Conservation (phyloP, 2,113 vertebrate species). For the Notarius lentiginosus region DNA sequence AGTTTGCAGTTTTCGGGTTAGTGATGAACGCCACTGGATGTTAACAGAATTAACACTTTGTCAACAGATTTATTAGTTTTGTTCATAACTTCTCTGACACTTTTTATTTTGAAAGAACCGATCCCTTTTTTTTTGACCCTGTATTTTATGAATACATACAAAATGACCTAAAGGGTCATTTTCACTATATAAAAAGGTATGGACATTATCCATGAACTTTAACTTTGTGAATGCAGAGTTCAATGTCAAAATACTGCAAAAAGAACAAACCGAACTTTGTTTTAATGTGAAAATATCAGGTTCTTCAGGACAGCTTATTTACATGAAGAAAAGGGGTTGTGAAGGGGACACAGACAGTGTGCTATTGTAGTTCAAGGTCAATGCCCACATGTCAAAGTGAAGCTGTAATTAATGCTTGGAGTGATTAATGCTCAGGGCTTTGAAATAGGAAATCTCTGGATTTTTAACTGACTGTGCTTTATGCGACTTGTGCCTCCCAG, state of each 20-base stretch:
- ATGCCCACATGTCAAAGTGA: constrained; percentile 35
- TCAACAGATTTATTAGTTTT: neutral
- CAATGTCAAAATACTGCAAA: neutral
- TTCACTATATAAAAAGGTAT: neutral
- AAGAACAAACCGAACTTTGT: neutral
- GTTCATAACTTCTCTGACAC: neutral
- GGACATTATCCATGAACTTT: neutral
- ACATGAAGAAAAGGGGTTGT: neutral
- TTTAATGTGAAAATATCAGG: neutral
- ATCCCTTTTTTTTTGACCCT: neutral
- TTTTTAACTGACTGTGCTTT: neutral
- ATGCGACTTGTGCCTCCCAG: neutral
- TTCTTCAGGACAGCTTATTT: constrained; percentile 8
- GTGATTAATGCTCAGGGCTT: constrained; percentile 33
- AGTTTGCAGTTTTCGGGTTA: constrained; percentile 59
- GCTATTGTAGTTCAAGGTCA: constrained; percentile 39
- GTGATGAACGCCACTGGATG: constrained; percentile 23
- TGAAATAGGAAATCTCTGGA: constrained; percentile 3
- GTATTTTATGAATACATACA: neutral
- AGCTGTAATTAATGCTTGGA: constrained; percentile 37
- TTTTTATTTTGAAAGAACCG: neutral
- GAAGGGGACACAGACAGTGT: constrained; percentile 12
- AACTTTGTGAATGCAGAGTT: neutral
- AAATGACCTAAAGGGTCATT: neutral
- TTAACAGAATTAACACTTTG: neutral